Evolutionary conservation across 2,113 vertebrate genomes (phyloP).

Genomic region (Tenebrosternarchus preto): DNA sequence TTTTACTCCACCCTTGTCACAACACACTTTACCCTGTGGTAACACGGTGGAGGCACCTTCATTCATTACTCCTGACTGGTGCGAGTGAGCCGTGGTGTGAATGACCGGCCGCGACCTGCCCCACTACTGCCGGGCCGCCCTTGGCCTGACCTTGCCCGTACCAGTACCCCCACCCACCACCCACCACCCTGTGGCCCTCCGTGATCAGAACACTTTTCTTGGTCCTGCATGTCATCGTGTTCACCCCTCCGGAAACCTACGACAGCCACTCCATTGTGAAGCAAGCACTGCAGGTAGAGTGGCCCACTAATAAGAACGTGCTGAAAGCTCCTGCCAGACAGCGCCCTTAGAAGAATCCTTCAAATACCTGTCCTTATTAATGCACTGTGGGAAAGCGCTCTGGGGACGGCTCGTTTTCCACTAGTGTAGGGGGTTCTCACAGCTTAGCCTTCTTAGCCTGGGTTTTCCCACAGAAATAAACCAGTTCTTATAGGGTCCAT

Average conservation of each 20-base stretch:
- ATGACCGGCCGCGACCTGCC: no score
- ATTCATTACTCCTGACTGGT: neutral
- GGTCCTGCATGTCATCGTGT: slow-evolving; percentile 41
- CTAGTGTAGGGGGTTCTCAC: neutral
- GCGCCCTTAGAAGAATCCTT: slow-evolving; percentile 65
- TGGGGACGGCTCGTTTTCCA: slow-evolving; percentile 52
- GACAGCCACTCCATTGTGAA: slow-evolving; percentile 40
- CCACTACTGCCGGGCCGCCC: neutral
- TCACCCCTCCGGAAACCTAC: slow-evolving; percentile 55
- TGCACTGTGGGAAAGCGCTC: slow-evolving; percentile 55
- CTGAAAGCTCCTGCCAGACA: slow-evolving; percentile 69
- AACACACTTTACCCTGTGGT: slow-evolving; percentile 40
- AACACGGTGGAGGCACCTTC: slow-evolving; percentile 8
- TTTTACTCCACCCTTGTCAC: slow-evolving; percentile 44
- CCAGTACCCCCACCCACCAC: neutral
- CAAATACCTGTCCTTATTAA: slow-evolving; percentile 60
- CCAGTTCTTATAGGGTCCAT: neutral
- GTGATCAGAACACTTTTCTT: slow-evolving; percentile 38
- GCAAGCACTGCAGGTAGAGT: slow-evolving; percentile 32
- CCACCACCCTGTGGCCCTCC: neutral
- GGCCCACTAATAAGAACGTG: slow-evolving; percentile 70
- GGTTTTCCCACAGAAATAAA: neutral
- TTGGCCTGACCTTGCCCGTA: slow-evolving; percentile 47
- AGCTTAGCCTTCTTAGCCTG: neutral
- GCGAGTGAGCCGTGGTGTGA: neutral